phyloP scores from a whole-genome alignment of 64 coral and sea anemone species.

The Porites australiensis region DNA sequence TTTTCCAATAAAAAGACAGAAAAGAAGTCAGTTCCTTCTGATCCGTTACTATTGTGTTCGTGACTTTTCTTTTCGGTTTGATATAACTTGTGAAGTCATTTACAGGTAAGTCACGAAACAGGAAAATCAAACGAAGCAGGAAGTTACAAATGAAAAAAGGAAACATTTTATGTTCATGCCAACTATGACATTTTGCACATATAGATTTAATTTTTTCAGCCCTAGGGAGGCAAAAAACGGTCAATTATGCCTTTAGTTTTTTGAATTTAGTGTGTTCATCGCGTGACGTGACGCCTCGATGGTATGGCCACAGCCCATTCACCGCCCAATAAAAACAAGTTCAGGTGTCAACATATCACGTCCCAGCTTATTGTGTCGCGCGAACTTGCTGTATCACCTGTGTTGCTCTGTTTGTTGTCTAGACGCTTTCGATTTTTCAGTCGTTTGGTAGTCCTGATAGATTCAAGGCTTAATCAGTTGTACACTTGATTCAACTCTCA shows the following conservation, averaged over 20 bases:
- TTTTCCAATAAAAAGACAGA: too few species aligned
- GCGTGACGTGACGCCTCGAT: not conserved
- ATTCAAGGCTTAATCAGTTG: not conserved
- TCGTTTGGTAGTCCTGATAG: not conserved
- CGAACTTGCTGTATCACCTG: not conserved
- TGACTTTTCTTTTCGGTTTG: not conserved
- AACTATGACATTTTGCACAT: too few species aligned
- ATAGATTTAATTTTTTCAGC: too few species aligned
- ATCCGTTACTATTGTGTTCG: not conserved
- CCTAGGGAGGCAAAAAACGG: too few species aligned
- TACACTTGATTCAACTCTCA: not conserved
- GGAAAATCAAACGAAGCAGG: too few species aligned
- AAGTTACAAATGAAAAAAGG: too few species aligned
- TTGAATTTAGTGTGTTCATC: too few species aligned
- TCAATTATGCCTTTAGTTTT: too few species aligned
- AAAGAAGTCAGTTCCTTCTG: not conserved
- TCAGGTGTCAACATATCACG: not conserved
- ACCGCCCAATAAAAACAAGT: not conserved
- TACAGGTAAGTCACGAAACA: conserved; percentile 1
- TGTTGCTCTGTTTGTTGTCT: not conserved
- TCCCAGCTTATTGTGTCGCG: not conserved
- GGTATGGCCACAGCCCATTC: not conserved
- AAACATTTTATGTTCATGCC: too few species aligned
- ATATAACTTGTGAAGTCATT: not conserved
- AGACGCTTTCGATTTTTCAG: not conserved